phyloP scores from a whole-genome alignment of 1,140 invertebrate genomes.

The Stratiolaelaps scimitus region DNA sequence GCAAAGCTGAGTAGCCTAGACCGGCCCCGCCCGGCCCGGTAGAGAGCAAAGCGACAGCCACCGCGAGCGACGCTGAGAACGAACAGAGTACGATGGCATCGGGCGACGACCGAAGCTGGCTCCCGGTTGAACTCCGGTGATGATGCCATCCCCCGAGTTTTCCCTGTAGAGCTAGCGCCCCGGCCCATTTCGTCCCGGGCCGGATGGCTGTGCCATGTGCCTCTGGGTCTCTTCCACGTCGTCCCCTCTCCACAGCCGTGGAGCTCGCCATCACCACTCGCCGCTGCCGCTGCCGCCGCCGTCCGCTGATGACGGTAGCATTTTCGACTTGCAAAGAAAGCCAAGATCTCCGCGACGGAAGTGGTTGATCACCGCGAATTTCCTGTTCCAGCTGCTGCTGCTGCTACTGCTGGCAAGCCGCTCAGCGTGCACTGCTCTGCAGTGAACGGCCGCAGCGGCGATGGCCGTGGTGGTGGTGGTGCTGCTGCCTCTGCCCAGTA shows the following conservation, averaged over 20 bases:
- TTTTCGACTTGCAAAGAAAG: slow-evolving; percentile 26
- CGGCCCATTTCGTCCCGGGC: background rate
- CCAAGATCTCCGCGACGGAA: slow-evolving; percentile 25
- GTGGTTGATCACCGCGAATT: slow-evolving; percentile 24
- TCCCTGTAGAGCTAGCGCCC: too few species aligned
- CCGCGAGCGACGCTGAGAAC: too few species aligned
- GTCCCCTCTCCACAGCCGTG: background rate
- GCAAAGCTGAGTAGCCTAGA: too few species aligned
- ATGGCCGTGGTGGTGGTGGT: too few species aligned
- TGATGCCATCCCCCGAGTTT: too few species aligned
- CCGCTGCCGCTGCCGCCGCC: background rate
- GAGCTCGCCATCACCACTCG: background rate
- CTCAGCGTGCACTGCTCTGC: background rate
- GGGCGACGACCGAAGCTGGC: too few species aligned
- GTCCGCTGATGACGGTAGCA: slow-evolving; percentile 13
- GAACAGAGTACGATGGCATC: too few species aligned
- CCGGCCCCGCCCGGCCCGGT: too few species aligned
- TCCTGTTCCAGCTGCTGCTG: slow-evolving; percentile 3
- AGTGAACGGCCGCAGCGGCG: too few species aligned
- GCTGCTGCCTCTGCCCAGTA: too few species aligned
- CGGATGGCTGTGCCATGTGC: background rate
- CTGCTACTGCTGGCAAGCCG: background rate
- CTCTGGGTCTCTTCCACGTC: background rate
- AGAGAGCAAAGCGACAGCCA: too few species aligned
- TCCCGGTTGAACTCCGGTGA: too few species aligned